Evolutionary conservation across 2,797 vertebrate genomes (phyloP).

Genomic region (Eidolon dupreanum): DNA sequence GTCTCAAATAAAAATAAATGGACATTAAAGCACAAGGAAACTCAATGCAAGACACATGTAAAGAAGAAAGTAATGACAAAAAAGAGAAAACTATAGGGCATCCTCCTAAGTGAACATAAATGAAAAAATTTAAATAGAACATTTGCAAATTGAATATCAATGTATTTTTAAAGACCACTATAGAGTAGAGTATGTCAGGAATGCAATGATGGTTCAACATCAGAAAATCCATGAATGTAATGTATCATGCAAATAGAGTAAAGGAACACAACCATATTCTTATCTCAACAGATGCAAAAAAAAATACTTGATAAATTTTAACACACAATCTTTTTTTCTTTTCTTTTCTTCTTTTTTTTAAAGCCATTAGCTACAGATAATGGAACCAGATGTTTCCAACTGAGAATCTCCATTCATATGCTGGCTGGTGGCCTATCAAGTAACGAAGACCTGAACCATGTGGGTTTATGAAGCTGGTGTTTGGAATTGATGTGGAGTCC

Average conservation of each 20-base stretch:
- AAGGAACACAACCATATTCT: background rate
- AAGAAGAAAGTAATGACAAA: background rate
- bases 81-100: background rate
- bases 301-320: slow-evolving; percentile 10
- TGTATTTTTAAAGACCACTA: background rate
- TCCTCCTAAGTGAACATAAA: background rate
- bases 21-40: background rate
- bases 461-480: background rate
- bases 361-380: background rate
- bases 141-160: background rate
- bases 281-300: background rate
- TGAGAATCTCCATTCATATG: background rate
- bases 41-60: background rate
- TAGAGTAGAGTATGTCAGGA: background rate
- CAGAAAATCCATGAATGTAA: background rate
- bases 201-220: background rate
- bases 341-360: too few species aligned
- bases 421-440: background rate
- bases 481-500: background rate
- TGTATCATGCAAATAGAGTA: background rate
- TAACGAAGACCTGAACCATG: background rate
- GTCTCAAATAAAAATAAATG: background rate
- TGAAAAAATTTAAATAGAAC: slow-evolving; percentile 3
- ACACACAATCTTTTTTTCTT: too few species aligned
- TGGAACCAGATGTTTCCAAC: background rate